Base-by-base conservation (phyloP, 1,140 invertebrate species). In the Catajapyx aquilonaris region DNA sequence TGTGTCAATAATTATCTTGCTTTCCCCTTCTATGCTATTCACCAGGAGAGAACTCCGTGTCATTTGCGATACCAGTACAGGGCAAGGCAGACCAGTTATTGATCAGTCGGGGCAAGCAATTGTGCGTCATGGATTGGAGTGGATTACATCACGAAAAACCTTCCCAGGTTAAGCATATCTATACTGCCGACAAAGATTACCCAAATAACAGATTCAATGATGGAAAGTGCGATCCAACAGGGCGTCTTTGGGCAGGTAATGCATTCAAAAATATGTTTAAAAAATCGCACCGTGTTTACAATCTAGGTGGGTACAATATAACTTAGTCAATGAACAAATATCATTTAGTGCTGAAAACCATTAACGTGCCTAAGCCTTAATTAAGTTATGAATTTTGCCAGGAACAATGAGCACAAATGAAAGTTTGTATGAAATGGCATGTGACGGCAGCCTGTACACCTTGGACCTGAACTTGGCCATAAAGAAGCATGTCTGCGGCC, bases 221-320 rank as follows among this genome's bases (percentile, higher is more conserved):
- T 55, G 86, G 72, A 11, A 93, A 91, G 59, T 76, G 74, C 40
- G 85, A 93, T 54, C 65, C 70, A 0, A 53, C 52, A 10, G 85
- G 85, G 25, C 60, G 81, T 25, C 55, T 90, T 2, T 86, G 77
- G 69, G 65, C 69, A 41, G 81, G 81, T 78, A 52, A 59, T 52
- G 48, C 18, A 37, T 22, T 4, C 41, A 28, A 36, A n/a, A 10
- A 11, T 41, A n/a, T n/a, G n/a, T n/a, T n/a, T n/a, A n/a, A n/a
- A n/a, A n/a, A n/a, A n/a, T n/a, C n/a, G n/a, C n/a, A n/a, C n/a
- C n/a, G n/a, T n/a, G n/a, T n/a, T n/a, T n/a, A n/a, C n/a, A n/a
- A n/a, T n/a, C n/a, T n/a, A n/a, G n/a, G n/a, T n/a, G n/a, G n/a
- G n/a, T n/a, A n/a, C n/a, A n/a, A n/a, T n/a, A n/a, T n/a, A n/a